A percentile compares a stretch with the other conserved stretches of the same genome.
These are phyloP conservation scores for Holacanthella duospinosa DNA, from an alignment of 2,888 invertebrate genomes.

Conservation along the genomic window DNA sequence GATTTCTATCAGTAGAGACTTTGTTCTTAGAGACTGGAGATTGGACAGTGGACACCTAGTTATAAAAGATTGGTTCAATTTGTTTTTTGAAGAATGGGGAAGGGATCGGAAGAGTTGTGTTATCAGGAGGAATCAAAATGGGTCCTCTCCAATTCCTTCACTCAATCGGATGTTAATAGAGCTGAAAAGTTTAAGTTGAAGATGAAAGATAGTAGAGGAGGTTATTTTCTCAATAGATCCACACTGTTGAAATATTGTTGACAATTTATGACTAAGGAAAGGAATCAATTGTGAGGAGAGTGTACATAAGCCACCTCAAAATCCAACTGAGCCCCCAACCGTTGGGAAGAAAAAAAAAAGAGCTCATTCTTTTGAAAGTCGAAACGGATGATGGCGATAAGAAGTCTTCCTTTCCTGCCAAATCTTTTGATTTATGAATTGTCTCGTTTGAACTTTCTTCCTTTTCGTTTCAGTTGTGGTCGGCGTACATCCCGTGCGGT, in stretches of 20 bases:
- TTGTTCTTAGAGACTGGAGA: too few species aligned
- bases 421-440: constrained; percentile 14
- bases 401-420: constrained; percentile 12
- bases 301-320: neutral
- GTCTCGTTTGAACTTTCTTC: constrained; percentile 8
- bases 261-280: neutral
- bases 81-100: too few species aligned
- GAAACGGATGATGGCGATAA: constrained; percentile 12
- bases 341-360: neutral
- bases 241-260: neutral
- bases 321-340: neutral
- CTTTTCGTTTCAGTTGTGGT: constrained; percentile 60
- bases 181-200: neutral
- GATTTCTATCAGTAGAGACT: too few species aligned
- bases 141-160: neutral
- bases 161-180: neutral
- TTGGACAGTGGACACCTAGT: too few species aligned
- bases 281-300: constrained; percentile 5
- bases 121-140: too few species aligned
- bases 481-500: constrained; percentile 71
- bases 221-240: neutral
- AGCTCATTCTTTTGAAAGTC: neutral
- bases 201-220: too few species aligned
- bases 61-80: too few species aligned
- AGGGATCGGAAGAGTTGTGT: too few species aligned